Base-by-base conservation (phyloP, 2,113 vertebrate genomes). In the Pogona vitticeps region DNA sequence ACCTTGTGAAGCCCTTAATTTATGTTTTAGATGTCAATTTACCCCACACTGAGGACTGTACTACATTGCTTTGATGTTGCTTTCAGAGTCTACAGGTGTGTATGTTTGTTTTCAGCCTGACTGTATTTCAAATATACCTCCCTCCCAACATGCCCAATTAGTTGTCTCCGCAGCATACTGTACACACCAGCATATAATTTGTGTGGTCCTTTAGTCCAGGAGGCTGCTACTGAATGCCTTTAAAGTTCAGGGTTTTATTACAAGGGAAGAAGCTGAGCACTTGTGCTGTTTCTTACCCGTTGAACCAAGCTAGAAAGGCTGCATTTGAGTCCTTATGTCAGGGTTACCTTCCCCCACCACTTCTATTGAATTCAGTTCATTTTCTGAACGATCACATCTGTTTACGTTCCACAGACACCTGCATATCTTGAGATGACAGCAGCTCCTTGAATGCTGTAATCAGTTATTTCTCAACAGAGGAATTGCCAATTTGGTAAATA, bases 401-500 rank as follows among this genome's bases (percentile, higher is more conserved):
- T 92, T 95, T 95, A 92, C 91, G 89, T 94, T 94, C 88, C 92
- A 84, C 88, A 94, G 93, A 94, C 93, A 95, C 95, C 95, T 95
- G 95, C 86, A 0, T 93, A 93, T 94, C 93, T 95, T 91, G 93
- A 95, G 94, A 95, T 91, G 93, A 95, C 94, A 95, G 93, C 86
- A 92, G 91, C 93, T 94, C 93, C 88, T 90, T 92, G 93, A 95
- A 95, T 93, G 88, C 89, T 91, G 91, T 95, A 95, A 95, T 95
- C 95, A 95, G 94, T 93, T 95, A 94, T 94, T 94, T 95, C 94
- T 95, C 95, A 93, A 95, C 92, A 95, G 93, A 95, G 95, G 86
- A 95, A 95, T 95, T 95, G 94, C 93, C 95, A 95, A 94, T 94
- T 95, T 95, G 91, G 95, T 95, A 95, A 95, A 95, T 95, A 95